Evolutionary conservation across 2,888 invertebrate genomes (phyloP), one percentile per base, ranked within the genome.

Genomic region (Trissonchulus latispiculum): DNA sequence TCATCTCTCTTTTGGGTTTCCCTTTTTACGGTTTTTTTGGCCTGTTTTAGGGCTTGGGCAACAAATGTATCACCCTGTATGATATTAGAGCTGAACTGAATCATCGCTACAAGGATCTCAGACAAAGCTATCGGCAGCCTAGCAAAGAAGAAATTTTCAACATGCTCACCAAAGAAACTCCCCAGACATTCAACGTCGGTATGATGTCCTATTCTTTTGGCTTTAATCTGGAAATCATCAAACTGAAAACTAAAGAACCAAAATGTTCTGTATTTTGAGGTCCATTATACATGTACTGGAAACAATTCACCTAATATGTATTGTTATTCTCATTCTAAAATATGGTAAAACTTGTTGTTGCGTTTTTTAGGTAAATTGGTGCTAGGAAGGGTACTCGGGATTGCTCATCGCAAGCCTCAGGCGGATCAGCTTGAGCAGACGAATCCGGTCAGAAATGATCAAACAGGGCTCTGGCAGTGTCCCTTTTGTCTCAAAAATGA

Each of bases 81-180:
- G 97, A 99, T 82, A 99, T 99, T 75, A 87, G 96, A 77, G 92
- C 93, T 0, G 99, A 99, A 86, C 86, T 99, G 78, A 96, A 93
- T 84, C 90, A 91, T 81, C 88, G 95, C 71, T 82, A 80, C 75
- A 80, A 78, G 71, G 82, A 82, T 73, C 75, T 77, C 59, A 77
- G 82, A 36, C n/a, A 67, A 31, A 75, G 77, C 1, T 80, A 79
- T 74, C 86, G 89, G 67, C 88, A 92, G 59, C 89, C 92, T 0
- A 91, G 89, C 75, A 86, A 90, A 0, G 95, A 95, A 81, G 93
- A 95, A 83, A 81, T 92, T 67, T 99, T 99, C 82, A 93, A 95
- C 83, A 90, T 95, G 87, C 85, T 99, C 8, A 95, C 95, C 2
- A 96, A 96, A 85, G 97, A 99, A 86, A 90, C 92, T 0, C 94